phyloP scores from a whole-genome alignment of 2,113 vertebrate species.

The Oreochromis aureus region DNA sequence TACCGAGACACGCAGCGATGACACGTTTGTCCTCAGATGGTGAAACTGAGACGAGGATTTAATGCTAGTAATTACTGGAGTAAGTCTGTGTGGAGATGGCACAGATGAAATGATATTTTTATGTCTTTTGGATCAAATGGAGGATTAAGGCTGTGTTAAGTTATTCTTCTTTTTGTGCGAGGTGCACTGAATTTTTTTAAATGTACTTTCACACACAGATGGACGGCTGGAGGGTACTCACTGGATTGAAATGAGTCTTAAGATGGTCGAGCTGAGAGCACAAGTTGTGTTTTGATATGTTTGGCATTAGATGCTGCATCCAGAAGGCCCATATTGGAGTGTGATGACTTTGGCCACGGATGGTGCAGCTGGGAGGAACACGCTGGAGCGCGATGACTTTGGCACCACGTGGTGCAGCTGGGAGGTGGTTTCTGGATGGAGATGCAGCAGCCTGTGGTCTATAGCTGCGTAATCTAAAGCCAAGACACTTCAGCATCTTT shows the following conservation, averaged over 20 bases:
- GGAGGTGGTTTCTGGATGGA: slow-evolving; percentile 31
- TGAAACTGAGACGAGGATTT: neutral
- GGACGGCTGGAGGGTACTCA: neutral
- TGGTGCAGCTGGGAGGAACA: neutral
- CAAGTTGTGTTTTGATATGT: slow-evolving; percentile 16
- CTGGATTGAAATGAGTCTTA: neutral
- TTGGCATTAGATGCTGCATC: neutral
- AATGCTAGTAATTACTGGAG: slow-evolving; percentile 2
- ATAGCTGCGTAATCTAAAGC: neutral
- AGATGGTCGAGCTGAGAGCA: neutral
- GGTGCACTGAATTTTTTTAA: neutral
- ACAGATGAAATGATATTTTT: neutral
- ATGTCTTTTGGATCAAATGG: neutral
- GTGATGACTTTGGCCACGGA: slow-evolving; percentile 18
- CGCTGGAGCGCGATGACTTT: neutral
- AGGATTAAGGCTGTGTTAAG: neutral
- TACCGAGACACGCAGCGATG: neutral
- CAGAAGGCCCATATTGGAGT: slow-evolving; percentile 23
- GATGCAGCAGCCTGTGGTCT: neutral
- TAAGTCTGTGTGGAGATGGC: neutral
- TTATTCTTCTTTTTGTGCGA: neutral
- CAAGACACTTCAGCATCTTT: slow-evolving; percentile 9
- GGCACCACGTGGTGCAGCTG: slow-evolving; percentile 15
- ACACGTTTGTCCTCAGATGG: neutral
- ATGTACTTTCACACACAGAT: neutral